These are phyloP conservation scores for Xiphophorus maculatus DNA, from an alignment of 2,113 vertebrate genomes.

Conservation along the genomic window DNA sequence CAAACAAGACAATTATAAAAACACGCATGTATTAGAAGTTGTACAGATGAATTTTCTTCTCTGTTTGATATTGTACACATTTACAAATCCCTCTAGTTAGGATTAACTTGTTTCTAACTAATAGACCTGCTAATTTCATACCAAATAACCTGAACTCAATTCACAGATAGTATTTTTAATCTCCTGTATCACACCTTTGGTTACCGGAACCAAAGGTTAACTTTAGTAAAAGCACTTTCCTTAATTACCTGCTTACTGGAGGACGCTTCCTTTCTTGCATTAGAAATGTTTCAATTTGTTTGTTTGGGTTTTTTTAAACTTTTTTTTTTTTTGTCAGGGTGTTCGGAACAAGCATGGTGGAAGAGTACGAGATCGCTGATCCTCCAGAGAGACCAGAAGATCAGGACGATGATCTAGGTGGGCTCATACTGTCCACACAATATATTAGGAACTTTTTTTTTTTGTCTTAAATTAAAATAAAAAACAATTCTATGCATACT, in stretches of 20 bases:
- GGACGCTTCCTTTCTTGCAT: background rate
- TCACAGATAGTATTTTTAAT: too few relatives aligned
- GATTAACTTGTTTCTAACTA: background rate
- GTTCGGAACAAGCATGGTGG: conserved; percentile 99
- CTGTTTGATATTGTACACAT: background rate
- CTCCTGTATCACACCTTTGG: too few relatives aligned
- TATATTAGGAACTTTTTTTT: background rate
- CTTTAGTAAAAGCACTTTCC: too few relatives aligned
- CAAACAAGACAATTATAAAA: background rate
- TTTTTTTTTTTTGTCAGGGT: conserved; percentile 77
- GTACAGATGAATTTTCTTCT: background rate
- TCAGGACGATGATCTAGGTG: conserved; percentile 93
- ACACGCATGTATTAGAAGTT: background rate
- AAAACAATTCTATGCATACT: background rate
- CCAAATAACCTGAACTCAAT: too few relatives aligned
- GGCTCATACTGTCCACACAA: conserved; percentile 19
- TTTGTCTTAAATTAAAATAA: background rate
- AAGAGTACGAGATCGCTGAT: conserved; percentile 96
- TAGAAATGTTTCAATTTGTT: background rate
- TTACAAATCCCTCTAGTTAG: background rate
- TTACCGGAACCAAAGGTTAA: too few relatives aligned
- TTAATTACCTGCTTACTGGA: background rate
- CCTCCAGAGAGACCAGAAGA: conserved; percentile 88
- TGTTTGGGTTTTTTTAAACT: too few relatives aligned
- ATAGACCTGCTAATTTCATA: too few relatives aligned